phyloP scores from a whole-genome alignment of 2,113 vertebrate genomes.

The Balaenoptera acutorostrata region DNA sequence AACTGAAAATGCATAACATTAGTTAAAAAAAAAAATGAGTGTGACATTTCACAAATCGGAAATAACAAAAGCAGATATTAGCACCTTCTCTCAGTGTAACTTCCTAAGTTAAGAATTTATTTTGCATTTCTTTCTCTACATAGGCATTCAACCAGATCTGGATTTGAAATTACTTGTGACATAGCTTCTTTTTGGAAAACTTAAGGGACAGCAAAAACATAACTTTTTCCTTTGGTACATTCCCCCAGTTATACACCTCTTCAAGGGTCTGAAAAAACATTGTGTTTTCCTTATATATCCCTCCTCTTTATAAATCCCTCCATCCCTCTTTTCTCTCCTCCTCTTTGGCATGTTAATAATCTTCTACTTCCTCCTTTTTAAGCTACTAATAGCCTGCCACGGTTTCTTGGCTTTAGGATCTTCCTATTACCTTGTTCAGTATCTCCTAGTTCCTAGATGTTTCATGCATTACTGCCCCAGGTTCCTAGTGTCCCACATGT shows the following conservation, averaged over 20 bases:
- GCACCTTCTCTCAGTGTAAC: background rate
- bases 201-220: background rate
- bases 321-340: background rate
- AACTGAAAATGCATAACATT: background rate
- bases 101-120: background rate
- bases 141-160: background rate
- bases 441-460: background rate
- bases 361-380: background rate
- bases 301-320: background rate
- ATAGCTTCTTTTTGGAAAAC: background rate
- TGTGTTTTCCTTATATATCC: background rate
- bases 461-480: accelerated
- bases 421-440: background rate
- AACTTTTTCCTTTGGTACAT: background rate
- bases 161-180: background rate
- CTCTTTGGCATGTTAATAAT: background rate
- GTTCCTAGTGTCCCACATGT: background rate
- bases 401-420: background rate
- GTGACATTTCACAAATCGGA: background rate
- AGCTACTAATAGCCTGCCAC: background rate
- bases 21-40: background rate
- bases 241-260: background rate
- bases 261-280: background rate
- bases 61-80: background rate
- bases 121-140: background rate